Percentiles rank a stretch among this genome's conserved stretches.
These are phyloP conservation scores for Orthosia gothica DNA, from an alignment of 2,888 invertebrate genomes.

Conservation along the genomic window DNA sequence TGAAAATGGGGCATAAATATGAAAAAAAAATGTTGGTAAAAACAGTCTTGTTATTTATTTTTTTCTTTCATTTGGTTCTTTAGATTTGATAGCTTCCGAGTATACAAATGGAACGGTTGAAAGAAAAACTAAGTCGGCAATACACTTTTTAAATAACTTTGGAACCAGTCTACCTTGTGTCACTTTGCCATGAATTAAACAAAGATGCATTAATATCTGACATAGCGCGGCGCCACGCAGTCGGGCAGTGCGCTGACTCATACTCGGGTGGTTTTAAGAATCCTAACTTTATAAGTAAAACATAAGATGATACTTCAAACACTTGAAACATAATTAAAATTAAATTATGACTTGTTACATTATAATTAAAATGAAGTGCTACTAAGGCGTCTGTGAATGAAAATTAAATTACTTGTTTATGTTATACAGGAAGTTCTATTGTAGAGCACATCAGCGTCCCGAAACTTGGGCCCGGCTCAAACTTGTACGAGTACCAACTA, in stretches of 20 bases:
- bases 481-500: constrained; percentile 46
- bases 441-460: constrained; percentile 58
- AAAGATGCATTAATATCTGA: not conserved
- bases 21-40: not conserved
- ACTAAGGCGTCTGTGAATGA: constrained; percentile 30
- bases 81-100: not conserved
- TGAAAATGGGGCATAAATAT: not conserved
- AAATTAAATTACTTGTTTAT: constrained; percentile 58
- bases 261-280: constrained; percentile 4
- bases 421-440: constrained; percentile 51
- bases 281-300: constrained; percentile 24
- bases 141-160: too few relatives aligned
- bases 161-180: too few relatives aligned
- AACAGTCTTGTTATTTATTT: not conserved
- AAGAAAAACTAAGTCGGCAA: not conserved
- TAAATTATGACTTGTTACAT: constrained; percentile 23
- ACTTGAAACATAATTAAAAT: constrained; percentile 21
- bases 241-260: not conserved
- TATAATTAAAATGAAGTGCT: constrained; percentile 50
- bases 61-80: not conserved
- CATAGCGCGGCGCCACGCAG: too few relatives aligned
- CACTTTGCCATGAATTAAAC: not conserved
- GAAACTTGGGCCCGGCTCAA: constrained; percentile 49
- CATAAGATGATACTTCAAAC: constrained; percentile 29
- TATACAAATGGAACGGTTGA: not conserved